A percentile compares a stretch with the other conserved stretches of the same genome.
phyloP scores from a whole-genome alignment of 2,888 invertebrate genomes.

The Kuschelorhynchus macadamiae region DNA sequence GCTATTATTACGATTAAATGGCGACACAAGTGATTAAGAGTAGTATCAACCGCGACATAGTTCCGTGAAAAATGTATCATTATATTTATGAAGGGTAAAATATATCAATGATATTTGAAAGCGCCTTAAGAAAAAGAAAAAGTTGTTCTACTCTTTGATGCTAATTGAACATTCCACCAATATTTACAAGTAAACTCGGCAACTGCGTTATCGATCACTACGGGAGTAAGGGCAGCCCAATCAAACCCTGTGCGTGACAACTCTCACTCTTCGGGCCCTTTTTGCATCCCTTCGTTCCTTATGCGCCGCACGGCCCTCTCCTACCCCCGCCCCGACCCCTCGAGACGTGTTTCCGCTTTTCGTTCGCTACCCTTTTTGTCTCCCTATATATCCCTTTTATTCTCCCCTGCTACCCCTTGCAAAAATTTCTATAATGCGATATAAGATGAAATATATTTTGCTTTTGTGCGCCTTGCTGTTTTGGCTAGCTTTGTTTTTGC shows the following conservation, averaged over 20 bases:
- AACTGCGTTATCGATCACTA: conserved; percentile 47
- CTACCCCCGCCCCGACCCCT: conserved; percentile 10
- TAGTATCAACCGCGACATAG: too few species aligned
- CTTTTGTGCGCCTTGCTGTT: too few species aligned
- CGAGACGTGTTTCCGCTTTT: conserved; percentile 49
- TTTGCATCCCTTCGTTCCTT: conserved; percentile 51
- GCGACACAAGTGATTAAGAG: too few species aligned
- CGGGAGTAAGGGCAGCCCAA: conserved; percentile 62
- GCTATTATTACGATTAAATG: too few species aligned
- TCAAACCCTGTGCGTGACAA: conserved; percentile 70
- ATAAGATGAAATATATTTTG: conserved; percentile 28
- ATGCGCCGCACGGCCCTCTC: conserved; percentile 44
- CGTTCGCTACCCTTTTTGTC: conserved; percentile 48
- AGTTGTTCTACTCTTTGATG: too few species aligned
- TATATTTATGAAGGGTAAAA: too few species aligned
- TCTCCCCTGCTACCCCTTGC: conserved; percentile 42
- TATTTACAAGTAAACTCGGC: conserved; percentile 13
- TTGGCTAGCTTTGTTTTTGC: not conserved
- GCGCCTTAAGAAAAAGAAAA: too few species aligned
- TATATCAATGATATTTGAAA: too few species aligned
- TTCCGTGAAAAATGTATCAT: too few species aligned
- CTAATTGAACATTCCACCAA: too few species aligned
- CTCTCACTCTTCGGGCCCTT: conserved; percentile 64
- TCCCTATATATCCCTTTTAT: conserved; percentile 41
- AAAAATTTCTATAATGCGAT: conserved; percentile 48